A percentile compares a stretch with the other conserved stretches of the same genome.
Conservation (phyloP, 2,113 vertebrate genomes). For the Leptobrachium ailaonicum region DNA sequence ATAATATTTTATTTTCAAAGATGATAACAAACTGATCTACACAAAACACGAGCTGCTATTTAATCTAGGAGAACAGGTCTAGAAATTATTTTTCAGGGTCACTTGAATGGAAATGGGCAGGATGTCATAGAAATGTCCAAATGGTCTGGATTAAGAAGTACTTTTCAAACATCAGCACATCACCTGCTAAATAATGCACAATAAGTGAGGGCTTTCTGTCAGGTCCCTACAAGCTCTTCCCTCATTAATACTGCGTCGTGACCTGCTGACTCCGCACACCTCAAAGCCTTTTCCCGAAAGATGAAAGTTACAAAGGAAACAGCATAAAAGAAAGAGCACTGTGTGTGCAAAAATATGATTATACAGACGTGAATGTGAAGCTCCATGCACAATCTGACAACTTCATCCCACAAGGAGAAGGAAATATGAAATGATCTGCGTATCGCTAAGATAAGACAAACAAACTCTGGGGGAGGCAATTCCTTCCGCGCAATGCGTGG, state of each 20-base stretch:
- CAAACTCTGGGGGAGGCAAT: no score
- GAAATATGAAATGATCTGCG: neutral
- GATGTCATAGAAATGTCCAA: neutral
- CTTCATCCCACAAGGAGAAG: neutral
- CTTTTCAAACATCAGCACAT: slow-evolving; percentile 20
- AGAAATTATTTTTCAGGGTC: slow-evolving; percentile 4
- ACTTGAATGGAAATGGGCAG: neutral
- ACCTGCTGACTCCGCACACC: slow-evolving; percentile 35
- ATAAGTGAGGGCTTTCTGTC: neutral
- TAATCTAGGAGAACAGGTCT: no score
- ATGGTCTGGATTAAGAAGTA: slow-evolving; percentile 14
- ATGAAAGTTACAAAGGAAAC: neutral
- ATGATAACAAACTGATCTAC: no score
- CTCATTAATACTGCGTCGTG: slow-evolving; percentile 25
- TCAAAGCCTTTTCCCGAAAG: slow-evolving; percentile 15
- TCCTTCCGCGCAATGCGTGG: no score
- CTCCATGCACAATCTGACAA: neutral
- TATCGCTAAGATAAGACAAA: neutral
- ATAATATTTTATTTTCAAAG: no score
- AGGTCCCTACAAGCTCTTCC: neutral
- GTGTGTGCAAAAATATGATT: neutral
- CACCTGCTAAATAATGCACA: slow-evolving; percentile 35
- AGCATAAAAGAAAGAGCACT: neutral
- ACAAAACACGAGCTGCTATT: no score
- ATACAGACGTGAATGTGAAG: neutral